Evolutionary conservation across 2,888 invertebrate genomes (phyloP).

Genomic region (Lepidocyrtinus sp.): DNA sequence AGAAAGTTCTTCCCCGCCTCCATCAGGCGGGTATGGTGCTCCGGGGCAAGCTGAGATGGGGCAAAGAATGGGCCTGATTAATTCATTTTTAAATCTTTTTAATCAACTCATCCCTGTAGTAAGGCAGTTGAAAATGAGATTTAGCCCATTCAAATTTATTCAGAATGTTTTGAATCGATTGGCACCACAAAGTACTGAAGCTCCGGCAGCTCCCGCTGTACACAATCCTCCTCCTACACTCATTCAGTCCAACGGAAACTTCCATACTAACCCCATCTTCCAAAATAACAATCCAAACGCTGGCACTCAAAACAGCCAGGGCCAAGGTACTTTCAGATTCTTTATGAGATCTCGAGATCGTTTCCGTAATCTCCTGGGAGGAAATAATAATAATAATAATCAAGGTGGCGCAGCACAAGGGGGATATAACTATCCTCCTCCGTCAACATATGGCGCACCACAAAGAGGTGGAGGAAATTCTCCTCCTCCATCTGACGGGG

Average conservation of each 20-base stretch:
- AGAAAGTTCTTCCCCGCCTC: slow-evolving; percentile 21
- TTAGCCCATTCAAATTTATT: slow-evolving; percentile 46
- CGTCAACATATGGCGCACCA: slow-evolving; percentile 29
- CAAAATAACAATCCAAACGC: neutral
- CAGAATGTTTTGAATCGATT: slow-evolving; percentile 36
- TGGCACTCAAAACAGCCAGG: neutral
- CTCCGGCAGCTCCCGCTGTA: slow-evolving; percentile 37
- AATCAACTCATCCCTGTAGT: slow-evolving; percentile 54
- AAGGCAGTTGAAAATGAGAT: slow-evolving; percentile 44
- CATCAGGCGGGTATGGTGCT: slow-evolving; percentile 25
- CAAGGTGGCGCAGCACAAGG: slow-evolving; percentile 9
- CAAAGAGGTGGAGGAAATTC: neutral
- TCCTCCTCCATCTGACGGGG: neutral
- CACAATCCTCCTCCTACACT: slow-evolving; percentile 44
- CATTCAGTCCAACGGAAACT: slow-evolving; percentile 36
- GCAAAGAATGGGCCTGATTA: slow-evolving; percentile 39
- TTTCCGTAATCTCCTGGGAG: slow-evolving; percentile 32
- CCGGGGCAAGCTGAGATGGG: slow-evolving; percentile 43
- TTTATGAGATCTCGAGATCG: slow-evolving; percentile 32
- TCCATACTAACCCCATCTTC: slow-evolving; percentile 37
- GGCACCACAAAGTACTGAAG: slow-evolving; percentile 21
- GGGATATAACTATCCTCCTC: slow-evolving; percentile 27
- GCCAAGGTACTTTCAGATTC: slow-evolving; percentile 32
- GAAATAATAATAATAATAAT: slow-evolving; percentile 3
- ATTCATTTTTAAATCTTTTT: slow-evolving; percentile 50